Base-by-base conservation (phyloP, 1,140 invertebrate genomes). In the Periplaneta americana region DNA sequence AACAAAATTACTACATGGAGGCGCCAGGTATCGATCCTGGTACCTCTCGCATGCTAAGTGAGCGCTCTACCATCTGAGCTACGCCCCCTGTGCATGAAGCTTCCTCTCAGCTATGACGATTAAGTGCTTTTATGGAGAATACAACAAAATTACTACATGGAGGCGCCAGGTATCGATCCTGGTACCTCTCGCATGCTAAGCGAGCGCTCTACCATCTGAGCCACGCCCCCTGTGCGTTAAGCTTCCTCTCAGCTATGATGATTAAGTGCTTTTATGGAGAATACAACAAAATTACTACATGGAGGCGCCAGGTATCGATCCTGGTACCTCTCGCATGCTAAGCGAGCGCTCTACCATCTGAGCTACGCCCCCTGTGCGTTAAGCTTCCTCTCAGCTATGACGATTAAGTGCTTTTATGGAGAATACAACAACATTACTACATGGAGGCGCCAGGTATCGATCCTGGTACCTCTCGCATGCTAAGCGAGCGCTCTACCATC, bases 401-500 rank as follows among this genome's bases (percentile, higher is more conserved):
- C n/a, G n/a, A n/a, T n/a, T n/a, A n/a, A n/a, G n/a, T n/a, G n/a
- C n/a, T n/a, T n/a, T n/a, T n/a, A n/a, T n/a, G n/a, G n/a, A n/a
- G n/a, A n/a, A n/a, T n/a, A n/a, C n/a, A n/a, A n/a, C n/a, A n/a
- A n/a, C n/a, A n/a, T n/a, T n/a, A n/a, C n/a, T n/a, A n/a, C n/a
- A n/a, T 82, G 81, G 81, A 82, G 81, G 81, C 81, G 81, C 81
- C 81, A 75, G 81, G 81, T 78, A 82, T 82, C 81, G 81, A 82
- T 82, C 81, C 81, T 75, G 81, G 81, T 82, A 82, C 81, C 81
- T 82, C 81, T 82, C 81, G 39, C 81, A 82, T 82, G 81, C 81
- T 82, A 82, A 82, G 81, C 81, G 81, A 82, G 81, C 81, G 81
- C 81, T 82, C 81, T 82, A 82, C 81, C 81, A 82, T 82, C 81